Conservation (phyloP, 2,113 vertebrate species). For the Scortum barcoo region DNA sequence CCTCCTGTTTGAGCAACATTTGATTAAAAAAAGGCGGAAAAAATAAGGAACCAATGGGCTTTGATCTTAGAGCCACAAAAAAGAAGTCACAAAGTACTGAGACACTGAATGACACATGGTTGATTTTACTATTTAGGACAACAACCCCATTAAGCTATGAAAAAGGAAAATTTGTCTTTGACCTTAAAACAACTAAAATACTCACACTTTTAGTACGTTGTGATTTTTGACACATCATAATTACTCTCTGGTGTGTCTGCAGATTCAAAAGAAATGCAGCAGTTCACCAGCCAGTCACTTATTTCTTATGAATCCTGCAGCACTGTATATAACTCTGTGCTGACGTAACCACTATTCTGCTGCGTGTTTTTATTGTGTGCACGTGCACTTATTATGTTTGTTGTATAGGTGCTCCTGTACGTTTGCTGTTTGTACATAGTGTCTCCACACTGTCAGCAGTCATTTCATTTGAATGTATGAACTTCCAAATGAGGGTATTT, state of each 20-base stretch:
- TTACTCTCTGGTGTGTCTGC: neutral
- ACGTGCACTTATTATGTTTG: neutral
- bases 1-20: too few species aligned
- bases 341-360: neutral
- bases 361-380: neutral
- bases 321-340: neutral
- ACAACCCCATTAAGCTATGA: neutral
- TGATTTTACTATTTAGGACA: neutral
- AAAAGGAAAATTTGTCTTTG: too few species aligned
- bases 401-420: neutral
- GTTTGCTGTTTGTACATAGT: neutral
- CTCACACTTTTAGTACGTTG: neutral
- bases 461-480: slow-evolving; percentile 48
- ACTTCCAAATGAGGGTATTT: slow-evolving; percentile 66
- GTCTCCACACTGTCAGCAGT: slow-evolving; percentile 5
- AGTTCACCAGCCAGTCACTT: neutral
- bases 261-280: neutral
- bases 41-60: too few species aligned
- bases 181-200: neutral
- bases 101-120: neutral
- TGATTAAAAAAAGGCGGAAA: too few species aligned
- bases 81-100: too few species aligned
- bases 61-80: neutral
- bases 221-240: neutral
- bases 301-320: neutral